These are phyloP conservation scores for Knipowitschia caucasica DNA, from an alignment of 2,797 vertebrate genomes.

Conservation along the genomic window DNA sequence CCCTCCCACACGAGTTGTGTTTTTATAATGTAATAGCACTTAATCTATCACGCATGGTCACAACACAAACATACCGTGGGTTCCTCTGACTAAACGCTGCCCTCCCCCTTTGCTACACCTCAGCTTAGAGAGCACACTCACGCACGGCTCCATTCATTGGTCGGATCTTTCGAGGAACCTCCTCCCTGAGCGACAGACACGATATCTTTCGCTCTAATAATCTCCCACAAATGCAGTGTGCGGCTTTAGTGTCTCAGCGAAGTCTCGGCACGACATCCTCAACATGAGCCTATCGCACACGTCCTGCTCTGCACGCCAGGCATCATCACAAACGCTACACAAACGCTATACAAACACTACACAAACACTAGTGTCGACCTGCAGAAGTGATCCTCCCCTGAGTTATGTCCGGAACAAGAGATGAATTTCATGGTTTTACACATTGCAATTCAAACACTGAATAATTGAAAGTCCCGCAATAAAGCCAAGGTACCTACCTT, in stretches of 20 bases:
- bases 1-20: conserved; percentile 45
- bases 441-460: background rate
- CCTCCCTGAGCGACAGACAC: conserved; percentile 66
- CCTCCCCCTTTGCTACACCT: conserved; percentile 17
- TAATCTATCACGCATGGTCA: conserved; percentile 49
- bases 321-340: background rate
- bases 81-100: conserved; percentile 40
- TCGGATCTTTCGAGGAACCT: conserved; percentile 71
- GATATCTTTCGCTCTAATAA: conserved; percentile 78
- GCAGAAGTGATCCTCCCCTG: background rate
- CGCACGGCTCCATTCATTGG: conserved; percentile 44
- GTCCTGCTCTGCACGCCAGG: background rate
- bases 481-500: no score
- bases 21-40: conserved; percentile 41
- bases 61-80: conserved; percentile 42
- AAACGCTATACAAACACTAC: background rate
- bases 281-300: conserved; percentile 10
- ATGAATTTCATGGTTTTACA: background rate
- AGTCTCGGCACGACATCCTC: conserved; percentile 59
- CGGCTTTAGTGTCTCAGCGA: conserved; percentile 60
- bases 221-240: conserved; percentile 69
- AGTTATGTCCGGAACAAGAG: no score
- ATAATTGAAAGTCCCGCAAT: no score
- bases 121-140: conserved; percentile 47
- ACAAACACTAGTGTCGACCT: background rate